Evolutionary conservation across 2,113 vertebrate species (phyloP).

Genomic region (Cheilinus undulatus): DNA sequence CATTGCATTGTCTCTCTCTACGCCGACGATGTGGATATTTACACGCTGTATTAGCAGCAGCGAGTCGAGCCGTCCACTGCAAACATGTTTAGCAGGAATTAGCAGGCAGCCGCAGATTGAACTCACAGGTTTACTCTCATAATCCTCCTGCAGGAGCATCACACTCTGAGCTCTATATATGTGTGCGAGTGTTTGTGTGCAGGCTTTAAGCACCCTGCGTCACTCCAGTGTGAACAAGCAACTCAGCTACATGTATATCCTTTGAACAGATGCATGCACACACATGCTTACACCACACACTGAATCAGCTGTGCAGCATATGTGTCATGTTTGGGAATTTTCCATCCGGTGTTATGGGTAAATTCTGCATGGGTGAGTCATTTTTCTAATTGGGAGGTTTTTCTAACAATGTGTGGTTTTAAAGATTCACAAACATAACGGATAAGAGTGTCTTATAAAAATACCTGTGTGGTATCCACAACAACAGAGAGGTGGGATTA

Average conservation of each 20-base stretch:
- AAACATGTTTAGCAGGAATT: constrained; percentile 72
- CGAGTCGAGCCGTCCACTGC: constrained; percentile 16
- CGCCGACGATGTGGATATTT: constrained; percentile 7
- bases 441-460: neutral
- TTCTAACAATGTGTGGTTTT: neutral
- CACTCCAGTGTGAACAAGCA: constrained; percentile 55
- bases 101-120: constrained; percentile 51
- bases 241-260: constrained; percentile 49
- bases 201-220: constrained; percentile 59
- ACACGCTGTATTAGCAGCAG: constrained; percentile 26
- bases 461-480: neutral
- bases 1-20: neutral
- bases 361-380: constrained; percentile 8
- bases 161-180: constrained; percentile 15
- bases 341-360: constrained; percentile 17
- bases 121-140: constrained; percentile 64
- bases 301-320: constrained; percentile 43
- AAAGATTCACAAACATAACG: neutral
- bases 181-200: constrained; percentile 20
- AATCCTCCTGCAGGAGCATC: constrained; percentile 64
- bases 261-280: constrained; percentile 23
- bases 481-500: neutral
- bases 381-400: neutral
- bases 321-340: constrained; percentile 1
- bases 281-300: constrained; percentile 33